Evolutionary conservation across 2,113 vertebrate species (phyloP).

Genomic region (Otolemur garnettii): DNA sequence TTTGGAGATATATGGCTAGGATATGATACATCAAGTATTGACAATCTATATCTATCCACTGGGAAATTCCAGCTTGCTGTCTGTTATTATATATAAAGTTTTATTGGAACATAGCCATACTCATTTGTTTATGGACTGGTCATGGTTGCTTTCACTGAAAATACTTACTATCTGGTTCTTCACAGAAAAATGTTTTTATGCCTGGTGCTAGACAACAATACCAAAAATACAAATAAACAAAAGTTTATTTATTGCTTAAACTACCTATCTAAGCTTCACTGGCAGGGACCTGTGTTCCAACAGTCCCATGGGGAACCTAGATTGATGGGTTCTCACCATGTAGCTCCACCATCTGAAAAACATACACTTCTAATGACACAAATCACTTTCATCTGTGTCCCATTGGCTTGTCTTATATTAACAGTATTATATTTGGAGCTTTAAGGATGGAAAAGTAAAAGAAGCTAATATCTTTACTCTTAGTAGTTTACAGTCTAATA

Average conservation of each 20-base stretch:
- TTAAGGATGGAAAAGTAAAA: background rate
- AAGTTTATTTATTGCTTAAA: background rate
- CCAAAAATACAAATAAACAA: constrained; percentile 18
- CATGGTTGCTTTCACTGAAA: background rate
- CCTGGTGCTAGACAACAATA: background rate
- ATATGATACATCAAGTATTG: background rate
- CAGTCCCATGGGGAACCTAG: background rate
- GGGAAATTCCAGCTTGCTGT: background rate
- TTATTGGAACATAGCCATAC: background rate
- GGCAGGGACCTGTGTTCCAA: background rate
- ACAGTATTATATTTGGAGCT: background rate
- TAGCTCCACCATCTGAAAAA: background rate
- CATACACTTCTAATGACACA: background rate
- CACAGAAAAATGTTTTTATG: background rate
- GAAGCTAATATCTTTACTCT: background rate
- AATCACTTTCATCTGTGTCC: background rate
- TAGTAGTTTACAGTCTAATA: background rate
- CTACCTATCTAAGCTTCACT: background rate
- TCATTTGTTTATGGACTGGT: background rate
- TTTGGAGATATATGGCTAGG: background rate
- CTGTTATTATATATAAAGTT: constrained; percentile 31
- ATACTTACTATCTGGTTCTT: background rate
- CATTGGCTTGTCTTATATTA: background rate
- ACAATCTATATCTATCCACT: background rate
- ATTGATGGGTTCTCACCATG: background rate